Evolutionary conservation across 35 echinoderm and acorn worm species (phyloP), one percentile per base, ranked within the genome.

Genomic region (Apostichopus californicus): DNA sequence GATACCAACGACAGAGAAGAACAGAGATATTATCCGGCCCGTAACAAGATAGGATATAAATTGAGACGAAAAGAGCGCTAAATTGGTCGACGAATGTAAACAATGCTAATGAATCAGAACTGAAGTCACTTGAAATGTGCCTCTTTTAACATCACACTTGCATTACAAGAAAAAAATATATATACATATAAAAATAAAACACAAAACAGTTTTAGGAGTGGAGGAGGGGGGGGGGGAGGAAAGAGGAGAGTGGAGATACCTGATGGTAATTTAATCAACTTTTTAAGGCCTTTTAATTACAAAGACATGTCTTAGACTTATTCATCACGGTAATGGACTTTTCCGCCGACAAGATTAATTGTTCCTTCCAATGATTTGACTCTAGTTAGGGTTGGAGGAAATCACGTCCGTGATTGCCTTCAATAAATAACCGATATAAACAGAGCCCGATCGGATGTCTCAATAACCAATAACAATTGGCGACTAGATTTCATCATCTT

Each of bases 401-500:
- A 89, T 72, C 64, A 52, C 17, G 86, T 64, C 21, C 24, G 63
- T 68, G 64, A 46, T 73, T 73, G 68, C 54, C 86, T 89, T 12
- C 86, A 68, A 89, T 89, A 60, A 89, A 89, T 89, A 89, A 89
- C 64, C 24, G 86, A 57, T 89, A 89, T 89, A 89, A 89, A 89
- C 86, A 89, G 22, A 72, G 86, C 63, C 28, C 28, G 86, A 68
- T 89, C 86, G 46, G 61, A 89, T 89, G 64, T 89, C 86, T 89
- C 86, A 89, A 89, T 89, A 89, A 89, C 68, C 57, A 72, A 34
- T 89, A 89, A 89, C 86, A 89, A 89, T 89, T 89, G 86, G 61
- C 86, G 21, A 72, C 63, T 89, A n/a, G 23, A 73, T 89, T 89
- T 72, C 86, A 73, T 53, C 61, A 55, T 89, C 68, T 89, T 89